A percentile compares a stretch with the other conserved stretches of the same genome.
Conservation (phyloP, 2,797 vertebrate species). For the Hyperoplus immaculatus region DNA sequence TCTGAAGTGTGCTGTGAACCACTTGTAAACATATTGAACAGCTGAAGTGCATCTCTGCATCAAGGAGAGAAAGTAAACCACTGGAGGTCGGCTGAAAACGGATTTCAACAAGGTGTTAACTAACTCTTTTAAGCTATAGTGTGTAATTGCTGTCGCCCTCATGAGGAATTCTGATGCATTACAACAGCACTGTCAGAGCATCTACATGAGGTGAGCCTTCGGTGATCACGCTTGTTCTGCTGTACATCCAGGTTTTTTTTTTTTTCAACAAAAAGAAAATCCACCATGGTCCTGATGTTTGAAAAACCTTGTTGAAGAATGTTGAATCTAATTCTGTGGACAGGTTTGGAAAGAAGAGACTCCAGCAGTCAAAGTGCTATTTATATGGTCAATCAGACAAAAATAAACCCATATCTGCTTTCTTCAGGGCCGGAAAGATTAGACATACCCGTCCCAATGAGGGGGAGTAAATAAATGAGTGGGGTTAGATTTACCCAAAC, state of each 20-base stretch:
- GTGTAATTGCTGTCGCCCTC: too few species aligned
- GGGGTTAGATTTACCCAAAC: slow-evolving; percentile 52
- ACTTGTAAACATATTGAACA: neutral
- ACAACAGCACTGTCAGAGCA: too few species aligned
- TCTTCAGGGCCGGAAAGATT: slow-evolving; percentile 2
- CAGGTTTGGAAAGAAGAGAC: slow-evolving; percentile 8
- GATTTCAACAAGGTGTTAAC: neutral
- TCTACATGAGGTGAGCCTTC: too few species aligned
- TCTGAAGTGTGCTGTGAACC: neutral
- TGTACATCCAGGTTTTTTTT: neutral
- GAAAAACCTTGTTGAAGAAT: slow-evolving; percentile 6
- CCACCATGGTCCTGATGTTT: neutral
- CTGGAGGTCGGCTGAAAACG: neutral
- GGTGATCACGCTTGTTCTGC: too few species aligned
- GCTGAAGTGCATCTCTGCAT: neutral
- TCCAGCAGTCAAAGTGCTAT: slow-evolving; percentile 24
- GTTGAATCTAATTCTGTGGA: slow-evolving; percentile 6
- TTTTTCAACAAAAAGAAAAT: neutral
- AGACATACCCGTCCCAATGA: slow-evolving; percentile 21
- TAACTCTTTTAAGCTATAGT: neutral
- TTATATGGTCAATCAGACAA: slow-evolving; percentile 35
- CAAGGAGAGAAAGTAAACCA: neutral
- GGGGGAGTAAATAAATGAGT: slow-evolving; percentile 44
- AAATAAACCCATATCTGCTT: slow-evolving; percentile 36
- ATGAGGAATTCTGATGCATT: too few species aligned